Base-by-base conservation (phyloP, 2,888 invertebrate species). In the Sycophila texana region DNA sequence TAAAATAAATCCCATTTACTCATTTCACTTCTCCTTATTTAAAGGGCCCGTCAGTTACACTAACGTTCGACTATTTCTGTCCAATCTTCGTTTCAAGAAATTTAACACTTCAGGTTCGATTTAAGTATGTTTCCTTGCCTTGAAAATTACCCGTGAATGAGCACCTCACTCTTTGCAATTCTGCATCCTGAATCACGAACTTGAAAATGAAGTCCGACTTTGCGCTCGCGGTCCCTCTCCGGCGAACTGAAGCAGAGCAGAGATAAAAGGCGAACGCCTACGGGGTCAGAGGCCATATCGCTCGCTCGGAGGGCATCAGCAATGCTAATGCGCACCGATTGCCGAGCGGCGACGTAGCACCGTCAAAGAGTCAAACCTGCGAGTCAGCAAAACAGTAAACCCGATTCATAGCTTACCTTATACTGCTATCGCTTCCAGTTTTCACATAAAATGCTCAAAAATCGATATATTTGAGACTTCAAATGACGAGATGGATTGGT, bases 301-400 rank as follows among this genome's bases (percentile, higher is more conserved):
- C 2, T 39, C 53, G 39, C 61, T 58, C n/a, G 16, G 51, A 60
- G 22, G n/a, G 30, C 67, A 75, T 75, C 68, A 53, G 60, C 51
- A 68, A 75, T 75, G 75, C 75, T 55, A 68, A 68, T 60, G 49
- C 53, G 30, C 39, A 14, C 2, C 53, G 53, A 53, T 14, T 4
- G 5, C 51, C 51, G n/a, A 26, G 63, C 39, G 47, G 30, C 20
- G n/a, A n/a, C 53, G 53, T 14, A 26, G 5, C 30, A 3, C 16
- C 63, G n/a, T 12, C 63, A 39, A 39, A 30, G 63, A 39, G 39
- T 18, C 18, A 7, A 5, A 39, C 39, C 18, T 1, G 58, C 51
- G 13, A 26, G 53, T 7, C 49, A n/a, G 49, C 53, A 20, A 55
- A 51, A 63, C 30, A 51, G 30, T 53, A 22, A 14, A 14, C 55